Evolutionary conservation across 2,888 invertebrate genomes (phyloP).

Genomic region (Synanthedon vespiformis): DNA sequence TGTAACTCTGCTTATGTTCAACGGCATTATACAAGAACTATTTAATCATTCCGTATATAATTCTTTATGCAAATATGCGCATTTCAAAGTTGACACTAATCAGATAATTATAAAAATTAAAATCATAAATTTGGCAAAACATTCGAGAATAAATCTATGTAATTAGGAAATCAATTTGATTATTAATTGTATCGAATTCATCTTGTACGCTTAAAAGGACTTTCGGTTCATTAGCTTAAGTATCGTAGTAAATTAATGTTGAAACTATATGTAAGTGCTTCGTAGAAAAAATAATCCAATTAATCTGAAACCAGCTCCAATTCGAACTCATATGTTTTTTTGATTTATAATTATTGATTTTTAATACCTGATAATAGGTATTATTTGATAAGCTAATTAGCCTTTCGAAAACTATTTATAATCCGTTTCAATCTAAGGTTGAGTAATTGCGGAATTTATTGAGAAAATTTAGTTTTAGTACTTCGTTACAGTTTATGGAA

Average conservation of each 20-base stretch:
- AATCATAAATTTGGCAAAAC: not conserved
- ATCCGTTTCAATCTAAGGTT: too few relatives aligned
- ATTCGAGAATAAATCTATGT: not conserved
- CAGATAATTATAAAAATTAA: constrained; percentile 1
- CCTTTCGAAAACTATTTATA: too few relatives aligned
- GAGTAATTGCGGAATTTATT: constrained; percentile 17
- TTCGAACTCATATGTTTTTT: too few relatives aligned
- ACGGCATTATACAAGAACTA: constrained; percentile 24
- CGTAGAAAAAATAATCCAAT: too few relatives aligned
- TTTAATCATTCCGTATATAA: constrained; percentile 17
- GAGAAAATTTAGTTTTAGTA: constrained; percentile 23
- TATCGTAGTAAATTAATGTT: too few relatives aligned
- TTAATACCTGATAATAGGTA: too few relatives aligned
- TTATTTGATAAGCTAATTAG: too few relatives aligned
- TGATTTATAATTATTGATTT: too few relatives aligned
- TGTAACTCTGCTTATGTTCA: constrained; percentile 20
- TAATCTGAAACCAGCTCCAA: too few relatives aligned
- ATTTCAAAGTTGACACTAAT: constrained; percentile 18
- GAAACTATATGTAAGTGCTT: too few relatives aligned
- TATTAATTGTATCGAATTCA: not conserved
- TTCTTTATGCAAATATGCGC: constrained; percentile 29
- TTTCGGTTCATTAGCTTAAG: too few relatives aligned
- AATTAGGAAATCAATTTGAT: not conserved
- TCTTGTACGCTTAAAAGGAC: not conserved
- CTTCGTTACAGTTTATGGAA: constrained; percentile 5